Conservation (phyloP, 2,113 vertebrate genomes). For the Synchiropus splendidus region DNA sequence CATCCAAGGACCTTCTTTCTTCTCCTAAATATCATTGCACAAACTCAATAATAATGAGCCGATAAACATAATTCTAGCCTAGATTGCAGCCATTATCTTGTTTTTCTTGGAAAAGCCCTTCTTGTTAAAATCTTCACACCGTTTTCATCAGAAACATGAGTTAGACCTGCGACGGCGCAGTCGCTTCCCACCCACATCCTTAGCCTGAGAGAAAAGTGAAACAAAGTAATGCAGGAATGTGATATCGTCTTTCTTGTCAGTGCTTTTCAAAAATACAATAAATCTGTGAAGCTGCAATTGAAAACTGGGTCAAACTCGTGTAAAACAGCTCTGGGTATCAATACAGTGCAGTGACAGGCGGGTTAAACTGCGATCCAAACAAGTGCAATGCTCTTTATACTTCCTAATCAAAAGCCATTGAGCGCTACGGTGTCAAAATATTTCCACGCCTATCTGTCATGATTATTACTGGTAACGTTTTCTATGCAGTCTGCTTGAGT, state of each 20-base stretch:
- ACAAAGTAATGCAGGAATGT: slow-evolving; percentile 28
- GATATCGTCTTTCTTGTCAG: slow-evolving; percentile 17
- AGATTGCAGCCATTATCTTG: no score
- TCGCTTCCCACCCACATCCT: slow-evolving; percentile 23
- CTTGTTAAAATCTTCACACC: no score
- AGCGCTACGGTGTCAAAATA: slow-evolving; percentile 7
- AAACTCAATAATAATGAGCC: no score
- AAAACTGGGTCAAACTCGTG: slow-evolving; percentile 53
- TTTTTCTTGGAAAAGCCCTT: no score
- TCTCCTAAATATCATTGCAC: slow-evolving; percentile 1
- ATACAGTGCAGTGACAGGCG: slow-evolving; percentile 27
- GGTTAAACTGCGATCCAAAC: slow-evolving; percentile 27
- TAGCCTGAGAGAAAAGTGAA: slow-evolving; percentile 19
- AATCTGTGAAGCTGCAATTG: slow-evolving; percentile 32
- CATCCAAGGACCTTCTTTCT: slow-evolving; percentile 27
- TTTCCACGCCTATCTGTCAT: slow-evolving; percentile 5
- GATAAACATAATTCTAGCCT: no score
- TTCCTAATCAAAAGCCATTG: slow-evolving; percentile 14
- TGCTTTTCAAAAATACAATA: slow-evolving; percentile 19
- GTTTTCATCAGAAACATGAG: no score
- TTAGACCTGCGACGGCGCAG: no score
- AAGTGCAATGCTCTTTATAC: slow-evolving; percentile 11
- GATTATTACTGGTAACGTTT: slow-evolving; percentile 33
- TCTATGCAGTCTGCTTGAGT: slow-evolving; percentile 9
- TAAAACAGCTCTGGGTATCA: slow-evolving; percentile 17